phyloP scores from a whole-genome alignment of 2,113 vertebrate genomes.

The Tragelaphus buxtoni region DNA sequence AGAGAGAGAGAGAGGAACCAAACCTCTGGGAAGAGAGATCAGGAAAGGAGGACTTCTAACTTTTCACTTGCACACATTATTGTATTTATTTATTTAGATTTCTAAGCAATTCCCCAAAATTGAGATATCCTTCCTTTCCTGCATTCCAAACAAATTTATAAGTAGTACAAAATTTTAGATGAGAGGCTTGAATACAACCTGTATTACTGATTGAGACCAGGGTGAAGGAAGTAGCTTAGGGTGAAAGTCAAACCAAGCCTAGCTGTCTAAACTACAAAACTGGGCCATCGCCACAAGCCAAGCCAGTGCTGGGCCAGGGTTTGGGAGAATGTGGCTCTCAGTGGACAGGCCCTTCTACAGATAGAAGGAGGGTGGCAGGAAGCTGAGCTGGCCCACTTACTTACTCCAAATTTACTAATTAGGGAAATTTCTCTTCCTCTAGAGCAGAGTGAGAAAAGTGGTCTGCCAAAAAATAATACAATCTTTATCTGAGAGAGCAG shows the following conservation, averaged over 20 bases:
- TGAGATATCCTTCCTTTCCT: background rate
- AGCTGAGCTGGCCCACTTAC: background rate
- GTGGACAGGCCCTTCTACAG: background rate
- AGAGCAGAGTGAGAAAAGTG: background rate
- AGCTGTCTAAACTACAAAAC: background rate
- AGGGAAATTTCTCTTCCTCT: background rate
- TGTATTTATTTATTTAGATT: background rate
- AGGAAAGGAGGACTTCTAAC: background rate
- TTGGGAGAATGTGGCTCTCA: background rate
- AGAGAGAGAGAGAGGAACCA: background rate
- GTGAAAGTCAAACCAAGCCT: background rate
- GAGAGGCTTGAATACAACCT: background rate
- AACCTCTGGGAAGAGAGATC: background rate
- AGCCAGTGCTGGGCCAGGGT: background rate
- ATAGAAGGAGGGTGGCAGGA: background rate
- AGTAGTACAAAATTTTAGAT: background rate
- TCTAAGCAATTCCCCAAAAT: background rate
- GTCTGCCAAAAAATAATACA: background rate
- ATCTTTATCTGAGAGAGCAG: background rate
- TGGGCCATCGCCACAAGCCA: background rate
- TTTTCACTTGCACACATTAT: background rate
- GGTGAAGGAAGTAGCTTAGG: background rate
- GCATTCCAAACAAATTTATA: background rate
- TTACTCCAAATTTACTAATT: background rate
- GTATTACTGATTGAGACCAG: background rate